Conservation (phyloP, 2,113 vertebrate genomes). For the Sarotherodon lohbergeri region DNA sequence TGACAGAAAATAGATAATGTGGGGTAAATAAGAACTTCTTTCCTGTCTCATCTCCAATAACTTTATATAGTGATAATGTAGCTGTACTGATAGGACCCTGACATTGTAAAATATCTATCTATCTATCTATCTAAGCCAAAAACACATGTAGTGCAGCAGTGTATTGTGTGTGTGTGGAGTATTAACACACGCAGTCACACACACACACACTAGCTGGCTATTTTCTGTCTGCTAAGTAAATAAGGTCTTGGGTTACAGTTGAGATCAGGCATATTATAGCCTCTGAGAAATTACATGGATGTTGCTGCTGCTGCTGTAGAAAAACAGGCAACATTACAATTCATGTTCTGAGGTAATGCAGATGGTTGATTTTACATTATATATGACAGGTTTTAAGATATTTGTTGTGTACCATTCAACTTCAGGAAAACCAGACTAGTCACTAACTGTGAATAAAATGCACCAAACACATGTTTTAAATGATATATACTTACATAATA, state of each 20-base stretch:
- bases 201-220: neutral
- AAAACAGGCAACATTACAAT: neutral
- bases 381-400: neutral
- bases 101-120: neutral
- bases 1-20: slow-evolving; percentile 11
- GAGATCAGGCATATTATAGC: slow-evolving; percentile 6
- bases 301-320: neutral
- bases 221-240: slow-evolving; percentile 43
- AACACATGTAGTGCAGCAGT: neutral
- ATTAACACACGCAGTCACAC: neutral
- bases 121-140: neutral
- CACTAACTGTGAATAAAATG: neutral
- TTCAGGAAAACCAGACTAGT: neutral
- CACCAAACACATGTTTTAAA: neutral
- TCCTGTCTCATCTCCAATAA: slow-evolving; percentile 8
- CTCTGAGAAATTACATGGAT: slow-evolving; percentile 13
- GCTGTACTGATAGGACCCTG: neutral
- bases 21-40: slow-evolving; percentile 30
- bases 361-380: neutral
- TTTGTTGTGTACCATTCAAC: neutral
- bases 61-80: slow-evolving; percentile 10
- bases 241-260: slow-evolving; percentile 24
- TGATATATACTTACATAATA: neutral
- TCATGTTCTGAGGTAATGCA: neutral
- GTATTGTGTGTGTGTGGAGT: neutral